Percentiles rank a stretch among this genome's conserved stretches.
phyloP scores from a whole-genome alignment of 2,888 invertebrate species.

The Xestia sexstrigata region DNA sequence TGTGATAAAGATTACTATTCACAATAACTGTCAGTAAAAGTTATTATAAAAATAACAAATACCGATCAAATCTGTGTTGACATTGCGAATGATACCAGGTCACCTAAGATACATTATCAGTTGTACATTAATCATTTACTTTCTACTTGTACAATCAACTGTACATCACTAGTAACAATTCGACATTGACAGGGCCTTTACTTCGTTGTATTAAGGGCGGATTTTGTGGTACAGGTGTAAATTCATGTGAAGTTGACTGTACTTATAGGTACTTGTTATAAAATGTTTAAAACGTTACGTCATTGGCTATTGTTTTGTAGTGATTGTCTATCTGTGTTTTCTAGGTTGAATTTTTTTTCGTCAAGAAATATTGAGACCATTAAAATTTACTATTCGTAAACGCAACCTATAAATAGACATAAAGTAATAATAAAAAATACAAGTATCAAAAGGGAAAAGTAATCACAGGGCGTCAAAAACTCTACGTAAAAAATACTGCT shows the following conservation, averaged over 20 bases:
- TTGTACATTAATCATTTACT: conserved; percentile 52
- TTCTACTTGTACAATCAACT: conserved; percentile 50
- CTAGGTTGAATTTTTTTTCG: neutral
- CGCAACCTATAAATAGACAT: too few relatives aligned
- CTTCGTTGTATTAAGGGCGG: neutral
- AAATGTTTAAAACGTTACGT: conserved; percentile 48
- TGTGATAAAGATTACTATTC: conserved; percentile 50
- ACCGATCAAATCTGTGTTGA: conserved; percentile 66
- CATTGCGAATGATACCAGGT: conserved; percentile 60
- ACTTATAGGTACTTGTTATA: conserved; percentile 42
- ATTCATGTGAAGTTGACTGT: conserved; percentile 11
- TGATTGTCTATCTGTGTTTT: conserved; percentile 18
- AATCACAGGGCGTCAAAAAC: too few relatives aligned
- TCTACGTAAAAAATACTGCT: neutral
- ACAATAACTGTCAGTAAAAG: conserved; percentile 35
- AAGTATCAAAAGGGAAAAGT: too few relatives aligned
- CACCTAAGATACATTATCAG: conserved; percentile 60
- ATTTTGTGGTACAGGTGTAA: neutral
- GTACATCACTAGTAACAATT: neutral
- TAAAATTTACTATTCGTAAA: neutral
- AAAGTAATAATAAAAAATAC: too few relatives aligned
- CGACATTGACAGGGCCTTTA: neutral
- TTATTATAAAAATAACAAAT: conserved; percentile 55
- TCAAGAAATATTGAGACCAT: neutral
- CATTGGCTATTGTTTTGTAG: conserved; percentile 13